Evolutionary conservation across 1,140 invertebrate species (phyloP).

Genomic region (Drosophila nigrodunni): DNA sequence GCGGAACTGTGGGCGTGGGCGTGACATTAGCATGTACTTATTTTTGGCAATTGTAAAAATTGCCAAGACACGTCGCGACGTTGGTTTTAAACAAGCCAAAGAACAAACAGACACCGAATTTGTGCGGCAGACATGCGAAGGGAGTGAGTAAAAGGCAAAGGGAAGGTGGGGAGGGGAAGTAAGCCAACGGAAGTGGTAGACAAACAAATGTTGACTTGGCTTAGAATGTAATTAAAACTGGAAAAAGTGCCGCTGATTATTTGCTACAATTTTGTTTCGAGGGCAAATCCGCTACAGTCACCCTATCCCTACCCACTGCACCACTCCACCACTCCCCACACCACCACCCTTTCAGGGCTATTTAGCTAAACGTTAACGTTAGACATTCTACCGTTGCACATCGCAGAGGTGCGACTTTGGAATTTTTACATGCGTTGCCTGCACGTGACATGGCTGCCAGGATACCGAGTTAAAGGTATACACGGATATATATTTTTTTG

Average conservation of each 20-base stretch:
- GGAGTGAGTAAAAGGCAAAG: background rate
- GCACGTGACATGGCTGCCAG: constrained; percentile 51
- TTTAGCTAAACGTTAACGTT: constrained; percentile 35
- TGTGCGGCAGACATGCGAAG: constrained; percentile 3
- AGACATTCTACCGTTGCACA: constrained; percentile 29
- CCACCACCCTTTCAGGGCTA: constrained; percentile 8
- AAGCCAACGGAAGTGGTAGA: constrained; percentile 33
- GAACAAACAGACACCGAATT: constrained; percentile 36
- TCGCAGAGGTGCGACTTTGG: constrained; percentile 33
- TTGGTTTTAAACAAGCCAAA: constrained; percentile 27
- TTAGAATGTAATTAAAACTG: constrained; percentile 69
- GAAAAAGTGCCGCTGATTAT: constrained; percentile 58
- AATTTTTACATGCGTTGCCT: constrained; percentile 35
- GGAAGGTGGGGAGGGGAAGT: no score
- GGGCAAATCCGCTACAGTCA: background rate
- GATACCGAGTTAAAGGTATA: constrained; percentile 40
- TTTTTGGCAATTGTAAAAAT: constrained; percentile 59
- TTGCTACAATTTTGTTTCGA: constrained; percentile 12
- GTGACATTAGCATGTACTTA: constrained; percentile 58
- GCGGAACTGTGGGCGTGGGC: background rate
- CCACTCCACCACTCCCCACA: background rate
- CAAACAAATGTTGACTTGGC: constrained; percentile 50
- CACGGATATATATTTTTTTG: constrained; percentile 1
- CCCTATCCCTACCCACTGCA: background rate
- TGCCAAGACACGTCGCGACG: constrained; percentile 23